Evolutionary conservation across 1,140 invertebrate species (phyloP).

Genomic region (Drosophila azteca): DNA sequence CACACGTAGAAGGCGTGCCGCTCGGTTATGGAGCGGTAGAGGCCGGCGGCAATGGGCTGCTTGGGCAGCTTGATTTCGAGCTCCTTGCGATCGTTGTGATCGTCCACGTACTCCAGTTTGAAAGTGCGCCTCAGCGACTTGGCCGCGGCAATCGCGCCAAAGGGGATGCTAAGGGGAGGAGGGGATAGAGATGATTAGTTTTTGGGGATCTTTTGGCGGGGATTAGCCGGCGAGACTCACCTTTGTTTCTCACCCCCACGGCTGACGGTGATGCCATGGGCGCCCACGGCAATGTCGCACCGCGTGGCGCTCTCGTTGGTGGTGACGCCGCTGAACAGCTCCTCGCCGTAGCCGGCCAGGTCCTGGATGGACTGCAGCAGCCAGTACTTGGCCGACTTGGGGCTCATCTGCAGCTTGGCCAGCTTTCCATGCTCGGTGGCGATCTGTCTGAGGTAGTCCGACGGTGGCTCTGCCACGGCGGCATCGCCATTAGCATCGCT

Average conservation of each 20-base stretch:
- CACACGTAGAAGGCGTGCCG: slow-evolving; percentile 96
- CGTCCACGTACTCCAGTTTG: slow-evolving; percentile 89
- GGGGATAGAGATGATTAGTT: slow-evolving; percentile 32
- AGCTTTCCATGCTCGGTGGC: slow-evolving; percentile 79
- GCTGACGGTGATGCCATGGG: slow-evolving; percentile 91
- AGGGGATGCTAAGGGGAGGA: slow-evolving; percentile 89
- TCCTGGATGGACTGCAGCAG: slow-evolving; percentile 91
- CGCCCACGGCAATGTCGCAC: slow-evolving; percentile 87
- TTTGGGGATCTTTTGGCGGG: not conserved
- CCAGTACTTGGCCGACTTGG: slow-evolving; percentile 89
- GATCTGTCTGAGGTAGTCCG: slow-evolving; percentile 73
- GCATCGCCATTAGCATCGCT: not conserved
- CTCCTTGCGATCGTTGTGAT: slow-evolving; percentile 88
- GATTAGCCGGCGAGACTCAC: slow-evolving; percentile 41
- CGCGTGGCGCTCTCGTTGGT: slow-evolving; percentile 76
- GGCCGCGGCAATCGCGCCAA: slow-evolving; percentile 92
- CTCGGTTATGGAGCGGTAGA: slow-evolving; percentile 95
- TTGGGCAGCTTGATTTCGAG: slow-evolving; percentile 92
- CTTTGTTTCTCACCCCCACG: slow-evolving; percentile 84
- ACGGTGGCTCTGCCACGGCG: slow-evolving; percentile 38
- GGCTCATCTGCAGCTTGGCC: slow-evolving; percentile 67
- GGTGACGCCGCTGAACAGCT: slow-evolving; percentile 90
- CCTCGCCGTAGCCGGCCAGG: slow-evolving; percentile 91
- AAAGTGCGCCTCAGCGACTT: slow-evolving; percentile 90
- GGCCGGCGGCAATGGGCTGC: slow-evolving; percentile 89